phyloP scores from a whole-genome alignment of 2,888 invertebrate genomes.

The Acronicta psi region DNA sequence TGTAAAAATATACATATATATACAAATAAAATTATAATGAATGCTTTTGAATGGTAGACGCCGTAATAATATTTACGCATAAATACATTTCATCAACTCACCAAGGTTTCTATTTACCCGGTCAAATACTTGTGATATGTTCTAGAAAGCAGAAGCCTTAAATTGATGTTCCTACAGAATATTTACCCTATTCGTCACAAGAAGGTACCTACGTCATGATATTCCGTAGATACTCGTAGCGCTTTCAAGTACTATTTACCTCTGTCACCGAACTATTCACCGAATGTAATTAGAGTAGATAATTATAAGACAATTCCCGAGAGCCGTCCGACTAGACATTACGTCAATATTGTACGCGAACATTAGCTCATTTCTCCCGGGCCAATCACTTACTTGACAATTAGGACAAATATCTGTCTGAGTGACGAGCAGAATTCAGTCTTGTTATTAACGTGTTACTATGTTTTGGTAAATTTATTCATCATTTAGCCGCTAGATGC shows the following conservation, averaged over 20 bases:
- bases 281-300: slow-evolving; percentile 44
- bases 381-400: slow-evolving; percentile 68
- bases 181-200: too few species aligned
- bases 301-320: slow-evolving; percentile 50
- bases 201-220: too few species aligned
- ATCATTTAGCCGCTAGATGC: background rate
- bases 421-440: slow-evolving; percentile 49
- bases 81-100: too few species aligned
- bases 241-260: slow-evolving; percentile 8
- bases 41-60: too few species aligned
- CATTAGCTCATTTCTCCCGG: slow-evolving; percentile 77
- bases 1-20: too few species aligned
- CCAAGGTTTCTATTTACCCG: too few species aligned
- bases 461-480: background rate
- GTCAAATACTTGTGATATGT: too few species aligned
- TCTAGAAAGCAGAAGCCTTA: too few species aligned
- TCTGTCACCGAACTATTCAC: slow-evolving; percentile 13
- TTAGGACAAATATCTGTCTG: slow-evolving; percentile 64
- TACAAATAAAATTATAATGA: too few species aligned
- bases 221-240: background rate
- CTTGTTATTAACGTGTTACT: slow-evolving; percentile 8
- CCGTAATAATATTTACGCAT: too few species aligned
- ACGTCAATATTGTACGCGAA: slow-evolving; percentile 71
- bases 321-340: slow-evolving; percentile 49
- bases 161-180: too few species aligned